Conservation (phyloP, 2,797 vertebrate species). For the Oreortyx pictus region DNA sequence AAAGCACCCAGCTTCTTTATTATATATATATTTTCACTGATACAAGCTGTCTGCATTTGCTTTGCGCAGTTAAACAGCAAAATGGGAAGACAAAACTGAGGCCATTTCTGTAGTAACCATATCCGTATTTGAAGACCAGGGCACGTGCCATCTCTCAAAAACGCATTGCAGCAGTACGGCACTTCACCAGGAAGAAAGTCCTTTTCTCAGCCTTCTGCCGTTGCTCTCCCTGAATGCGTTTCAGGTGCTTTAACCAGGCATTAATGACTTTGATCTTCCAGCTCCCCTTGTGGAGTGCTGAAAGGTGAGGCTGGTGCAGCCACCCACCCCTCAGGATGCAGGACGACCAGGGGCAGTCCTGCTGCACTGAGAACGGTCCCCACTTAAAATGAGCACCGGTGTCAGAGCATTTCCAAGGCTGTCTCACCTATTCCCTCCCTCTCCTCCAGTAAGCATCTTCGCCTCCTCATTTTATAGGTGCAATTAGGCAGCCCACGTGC, state of each 20-base stretch:
- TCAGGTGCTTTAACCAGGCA: background rate
- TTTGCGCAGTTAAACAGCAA: background rate
- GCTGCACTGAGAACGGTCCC: slow-evolving; percentile 56
- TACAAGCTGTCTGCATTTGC: background rate
- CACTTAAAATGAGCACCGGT: background rate
- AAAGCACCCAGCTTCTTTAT: background rate
- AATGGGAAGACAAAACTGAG: background rate
- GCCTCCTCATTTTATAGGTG: slow-evolving; percentile 23
- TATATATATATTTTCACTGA: background rate
- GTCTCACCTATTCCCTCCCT: background rate
- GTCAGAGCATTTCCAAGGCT: slow-evolving; percentile 23
- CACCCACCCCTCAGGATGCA: slow-evolving; percentile 30
- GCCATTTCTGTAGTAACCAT: background rate
- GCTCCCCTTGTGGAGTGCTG: background rate
- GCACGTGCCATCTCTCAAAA: background rate
- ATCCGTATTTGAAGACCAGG: background rate
- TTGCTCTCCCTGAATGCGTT: background rate
- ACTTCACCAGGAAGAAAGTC: background rate
- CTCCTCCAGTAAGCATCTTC: background rate
- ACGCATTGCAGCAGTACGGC: background rate
- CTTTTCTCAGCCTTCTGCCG: background rate
- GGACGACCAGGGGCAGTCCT: background rate
- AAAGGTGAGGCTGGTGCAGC: background rate
- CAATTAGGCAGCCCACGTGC: background rate
- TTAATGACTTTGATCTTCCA: background rate